Conservation (phyloP, 1,140 invertebrate genomes). For the Hyphantria cunea region DNA sequence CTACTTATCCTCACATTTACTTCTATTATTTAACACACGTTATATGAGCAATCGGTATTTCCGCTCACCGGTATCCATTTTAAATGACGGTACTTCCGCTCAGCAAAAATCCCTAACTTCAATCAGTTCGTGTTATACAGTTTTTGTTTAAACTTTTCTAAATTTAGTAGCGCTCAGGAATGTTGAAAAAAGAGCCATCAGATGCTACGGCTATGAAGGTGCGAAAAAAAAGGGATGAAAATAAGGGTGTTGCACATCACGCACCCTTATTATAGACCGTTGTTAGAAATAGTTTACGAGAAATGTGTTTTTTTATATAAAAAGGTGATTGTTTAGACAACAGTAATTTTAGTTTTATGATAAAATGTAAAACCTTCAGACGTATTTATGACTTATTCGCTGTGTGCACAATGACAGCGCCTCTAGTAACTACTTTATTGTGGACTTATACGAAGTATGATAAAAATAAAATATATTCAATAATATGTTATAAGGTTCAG, state of each 20-base stretch:
- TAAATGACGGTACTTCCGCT: background rate
- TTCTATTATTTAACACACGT: slow-evolving; percentile 10
- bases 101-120: slow-evolving; percentile 2
- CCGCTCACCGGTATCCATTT: background rate
- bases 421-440: too few species aligned
- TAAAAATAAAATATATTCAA: too few species aligned
- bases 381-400: too few species aligned
- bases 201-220: background rate
- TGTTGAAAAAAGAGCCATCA: slow-evolving; percentile 20
- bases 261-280: slow-evolving; percentile 12
- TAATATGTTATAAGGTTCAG: too few species aligned
- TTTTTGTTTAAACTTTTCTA: slow-evolving; percentile 16
- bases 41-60: slow-evolving; percentile 1
- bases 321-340: too few species aligned
- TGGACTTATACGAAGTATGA: too few species aligned
- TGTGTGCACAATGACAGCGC: too few species aligned
- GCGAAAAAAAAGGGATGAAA: slow-evolving; percentile 1
- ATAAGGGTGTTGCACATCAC: background rate
- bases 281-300: background rate
- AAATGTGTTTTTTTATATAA: background rate
- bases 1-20: background rate
- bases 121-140: slow-evolving; percentile 3
- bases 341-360: too few species aligned
- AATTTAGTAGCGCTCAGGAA: slow-evolving; percentile 19
- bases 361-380: too few species aligned